phyloP scores from a whole-genome alignment of 2,888 invertebrate species.

The Drosophila meridionalis region DNA sequence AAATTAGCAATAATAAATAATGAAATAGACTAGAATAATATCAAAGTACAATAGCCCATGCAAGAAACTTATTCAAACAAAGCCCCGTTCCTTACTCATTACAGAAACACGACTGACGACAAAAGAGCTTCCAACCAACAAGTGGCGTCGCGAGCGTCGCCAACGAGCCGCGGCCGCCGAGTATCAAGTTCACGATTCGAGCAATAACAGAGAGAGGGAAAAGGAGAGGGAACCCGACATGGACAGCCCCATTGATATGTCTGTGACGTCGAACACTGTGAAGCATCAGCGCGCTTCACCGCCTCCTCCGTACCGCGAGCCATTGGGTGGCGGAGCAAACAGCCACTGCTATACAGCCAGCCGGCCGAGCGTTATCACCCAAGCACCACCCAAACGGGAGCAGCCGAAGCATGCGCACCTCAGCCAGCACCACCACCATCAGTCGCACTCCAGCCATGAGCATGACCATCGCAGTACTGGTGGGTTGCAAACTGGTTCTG shows the following conservation, averaged over 20 bases:
- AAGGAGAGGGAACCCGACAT: slow-evolving; percentile 60
- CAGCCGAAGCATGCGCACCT: slow-evolving; percentile 66
- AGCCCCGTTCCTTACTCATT: slow-evolving; percentile 57
- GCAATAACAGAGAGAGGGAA: slow-evolving; percentile 28
- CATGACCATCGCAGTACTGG: slow-evolving; percentile 82
- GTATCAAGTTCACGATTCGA: slow-evolving; percentile 75
- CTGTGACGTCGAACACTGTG: slow-evolving; percentile 82
- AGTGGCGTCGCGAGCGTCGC: slow-evolving; percentile 90
- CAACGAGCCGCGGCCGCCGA: slow-evolving; percentile 85
- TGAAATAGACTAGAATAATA: not conserved
- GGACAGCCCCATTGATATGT: slow-evolving; percentile 85
- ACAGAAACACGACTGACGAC: slow-evolving; percentile 84
- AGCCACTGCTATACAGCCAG: slow-evolving; percentile 74
- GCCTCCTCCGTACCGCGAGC: slow-evolving; percentile 84
- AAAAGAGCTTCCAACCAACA: slow-evolving; percentile 89
- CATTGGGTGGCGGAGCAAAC: slow-evolving; percentile 81
- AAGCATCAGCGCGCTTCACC: slow-evolving; percentile 82
- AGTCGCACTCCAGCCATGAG: slow-evolving; percentile 71
- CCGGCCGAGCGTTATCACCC: slow-evolving; percentile 88
- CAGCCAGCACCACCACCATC: slow-evolving; percentile 20
- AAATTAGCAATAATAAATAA: slow-evolving; percentile 27
- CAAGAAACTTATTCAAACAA: slow-evolving; percentile 37
- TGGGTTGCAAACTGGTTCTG: slow-evolving; percentile 41
- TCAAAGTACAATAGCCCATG: slow-evolving; percentile 6
- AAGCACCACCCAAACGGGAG: slow-evolving; percentile 86